Base-by-base conservation (phyloP, 1,140 invertebrate species). In the Gryllus bimaculatus region DNA sequence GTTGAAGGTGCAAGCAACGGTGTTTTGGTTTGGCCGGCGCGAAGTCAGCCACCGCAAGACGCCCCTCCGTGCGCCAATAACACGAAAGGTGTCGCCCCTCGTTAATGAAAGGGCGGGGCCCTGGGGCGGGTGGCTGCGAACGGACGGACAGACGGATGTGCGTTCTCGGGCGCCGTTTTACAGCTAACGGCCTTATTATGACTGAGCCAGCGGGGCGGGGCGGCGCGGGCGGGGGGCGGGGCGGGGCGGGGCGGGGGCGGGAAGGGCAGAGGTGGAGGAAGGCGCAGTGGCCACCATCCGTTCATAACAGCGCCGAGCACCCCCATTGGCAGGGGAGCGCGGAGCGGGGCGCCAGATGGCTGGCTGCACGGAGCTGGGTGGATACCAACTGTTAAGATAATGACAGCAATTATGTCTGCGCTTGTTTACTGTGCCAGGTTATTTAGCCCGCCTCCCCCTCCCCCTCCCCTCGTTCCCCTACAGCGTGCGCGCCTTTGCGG, bases 311-410 rank as follows among this genome's bases (percentile, higher is more conserved):
- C 54, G 54, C 18, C 10, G 7, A 7, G 2, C 54, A 66, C 54
- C 54, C 54, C 7, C 54, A 66, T 66, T 66, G 54, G 54, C 54
- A 66, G 54, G 54, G 18, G 54, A 18, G 54, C 54, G 54, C 54
- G 54, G 54, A 10, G 18, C 54, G 54, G 54, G 10, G 18, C 54
- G 54, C 54, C 54, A 66, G 54, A 66, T 66, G 54, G 54, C 54
- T 66, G 54, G 10, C 54, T 18, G 54, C 54, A 66, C 54, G 54
- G 54, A 66, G 54, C 54, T 66, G 54, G 54, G 54, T 66, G 54
- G 54, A 66, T 66, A 66, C 54, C 54, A 66, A 66, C 54, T 66
- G 54, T 66, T 66, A 66, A 66, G 54, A 66, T 66, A 66, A 66
- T 66, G 54, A 66, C 54, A 66, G 54, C 54, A 66, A 66, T 66